phyloP scores from a whole-genome alignment of 2,888 invertebrate genomes.

The Priocnemis perturbator region DNA sequence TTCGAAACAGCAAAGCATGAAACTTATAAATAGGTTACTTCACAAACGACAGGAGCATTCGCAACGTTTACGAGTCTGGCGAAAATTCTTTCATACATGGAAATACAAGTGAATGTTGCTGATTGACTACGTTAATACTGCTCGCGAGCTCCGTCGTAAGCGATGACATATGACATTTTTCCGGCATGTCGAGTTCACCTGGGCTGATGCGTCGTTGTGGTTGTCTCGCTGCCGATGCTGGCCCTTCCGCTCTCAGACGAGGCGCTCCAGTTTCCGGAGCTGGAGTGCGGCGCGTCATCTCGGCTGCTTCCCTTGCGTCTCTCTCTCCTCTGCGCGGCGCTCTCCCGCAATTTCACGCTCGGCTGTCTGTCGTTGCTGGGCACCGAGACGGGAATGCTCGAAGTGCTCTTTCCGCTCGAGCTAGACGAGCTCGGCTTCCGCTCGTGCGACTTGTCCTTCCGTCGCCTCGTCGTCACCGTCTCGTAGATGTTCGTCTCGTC shows the following conservation, averaged over 20 bases:
- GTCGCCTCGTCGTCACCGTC: slow-evolving; percentile 81
- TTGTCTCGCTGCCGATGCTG: slow-evolving; percentile 90
- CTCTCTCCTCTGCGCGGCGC: slow-evolving; percentile 83
- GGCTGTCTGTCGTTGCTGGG: slow-evolving; percentile 61
- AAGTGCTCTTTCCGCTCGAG: slow-evolving; percentile 70
- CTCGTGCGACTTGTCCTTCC: slow-evolving; percentile 85
- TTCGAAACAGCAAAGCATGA: too few species aligned
- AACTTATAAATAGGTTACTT: too few species aligned
- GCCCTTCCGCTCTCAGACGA: slow-evolving; percentile 93
- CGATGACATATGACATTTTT: too few species aligned
- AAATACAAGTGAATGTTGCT: too few species aligned
- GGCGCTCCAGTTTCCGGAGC: slow-evolving; percentile 96
- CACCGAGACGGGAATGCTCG: slow-evolving; percentile 66
- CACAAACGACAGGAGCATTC: too few species aligned
- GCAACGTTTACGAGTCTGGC: too few species aligned
- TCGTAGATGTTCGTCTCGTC: slow-evolving; percentile 82
- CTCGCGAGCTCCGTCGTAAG: too few species aligned
- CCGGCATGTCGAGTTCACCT: slow-evolving; percentile 54
- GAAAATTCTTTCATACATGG: too few species aligned
- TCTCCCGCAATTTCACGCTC: slow-evolving; percentile 86
- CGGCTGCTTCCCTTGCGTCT: slow-evolving; percentile 80
- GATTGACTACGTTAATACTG: too few species aligned
- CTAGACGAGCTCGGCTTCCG: slow-evolving; percentile 88
- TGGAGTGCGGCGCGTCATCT: slow-evolving; percentile 91
- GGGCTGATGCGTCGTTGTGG: slow-evolving; percentile 78